These are phyloP conservation scores for Leptopilina drosophilae DNA, from an alignment of 2,888 invertebrate genomes.

Conservation along the genomic window DNA sequence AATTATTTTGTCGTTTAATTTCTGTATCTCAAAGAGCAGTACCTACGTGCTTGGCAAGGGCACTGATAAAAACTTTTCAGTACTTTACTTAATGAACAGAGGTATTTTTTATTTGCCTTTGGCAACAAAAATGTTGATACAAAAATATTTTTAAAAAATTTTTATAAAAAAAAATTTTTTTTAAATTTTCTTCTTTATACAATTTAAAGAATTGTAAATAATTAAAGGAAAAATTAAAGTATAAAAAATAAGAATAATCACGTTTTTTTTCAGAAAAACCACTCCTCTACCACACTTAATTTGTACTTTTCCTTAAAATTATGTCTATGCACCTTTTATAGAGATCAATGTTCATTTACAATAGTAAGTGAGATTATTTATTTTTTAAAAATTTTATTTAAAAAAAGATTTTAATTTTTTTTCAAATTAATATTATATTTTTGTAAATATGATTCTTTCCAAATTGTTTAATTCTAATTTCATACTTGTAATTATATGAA, in stretches of 20 bases:
- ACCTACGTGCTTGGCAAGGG: constrained; percentile 10
- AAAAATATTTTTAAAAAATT: too few relatives aligned
- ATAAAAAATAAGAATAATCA: neutral
- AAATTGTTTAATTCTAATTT: neutral
- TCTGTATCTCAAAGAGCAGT: neutral
- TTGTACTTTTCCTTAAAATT: constrained; percentile 1
- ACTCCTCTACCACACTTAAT: constrained; percentile 4
- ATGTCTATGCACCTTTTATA: neutral
- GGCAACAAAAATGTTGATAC: neutral
- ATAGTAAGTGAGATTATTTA: constrained; percentile 12
- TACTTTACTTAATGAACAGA: constrained; percentile 28
- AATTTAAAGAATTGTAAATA: neutral
- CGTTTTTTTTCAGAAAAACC: too few relatives aligned
- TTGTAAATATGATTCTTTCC: constrained; percentile 15
- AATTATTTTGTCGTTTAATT: neutral
- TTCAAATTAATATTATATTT: neutral
- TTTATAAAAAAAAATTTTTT: too few relatives aligned
- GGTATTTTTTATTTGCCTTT: neutral
- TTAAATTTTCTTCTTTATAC: too few relatives aligned
- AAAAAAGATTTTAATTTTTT: constrained; percentile 1
- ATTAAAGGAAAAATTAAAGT: neutral
- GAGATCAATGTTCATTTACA: constrained; percentile 15
- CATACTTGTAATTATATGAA: constrained; percentile 25
- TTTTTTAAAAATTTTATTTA: neutral
- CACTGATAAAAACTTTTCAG: constrained; percentile 8